phyloP scores from a whole-genome alignment of 2,797 vertebrate species.

The Passerculus sandwichensis region DNA sequence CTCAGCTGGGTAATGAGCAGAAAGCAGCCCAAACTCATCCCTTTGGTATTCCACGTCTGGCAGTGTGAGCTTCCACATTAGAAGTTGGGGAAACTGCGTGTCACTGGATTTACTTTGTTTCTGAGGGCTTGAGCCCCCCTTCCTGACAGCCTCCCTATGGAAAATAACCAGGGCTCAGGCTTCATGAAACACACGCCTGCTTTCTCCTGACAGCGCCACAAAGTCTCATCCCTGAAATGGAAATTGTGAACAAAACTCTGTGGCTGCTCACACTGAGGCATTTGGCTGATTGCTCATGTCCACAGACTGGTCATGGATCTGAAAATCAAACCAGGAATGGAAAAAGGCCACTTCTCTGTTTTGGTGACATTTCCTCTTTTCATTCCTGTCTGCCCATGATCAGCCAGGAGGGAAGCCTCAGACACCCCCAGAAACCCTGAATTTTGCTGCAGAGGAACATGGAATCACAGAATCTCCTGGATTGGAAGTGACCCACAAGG shows the following conservation, averaged over 20 bases:
- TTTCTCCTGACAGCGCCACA: background rate
- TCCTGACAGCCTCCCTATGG: background rate
- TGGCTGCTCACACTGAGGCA: background rate
- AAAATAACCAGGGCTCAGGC: background rate
- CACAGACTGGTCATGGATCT: fast-evolving
- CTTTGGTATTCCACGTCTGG: background rate
- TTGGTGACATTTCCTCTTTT: background rate
- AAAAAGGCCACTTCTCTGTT: background rate
- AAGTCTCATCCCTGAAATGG: fast-evolving
- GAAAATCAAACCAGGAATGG: background rate
- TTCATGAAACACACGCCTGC: fast-evolving
- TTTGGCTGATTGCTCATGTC: fast-evolving
- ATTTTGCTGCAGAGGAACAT: background rate
- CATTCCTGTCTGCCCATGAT: fast-evolving
- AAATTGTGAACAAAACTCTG: background rate
- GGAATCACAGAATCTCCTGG: background rate
- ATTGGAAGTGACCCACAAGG: too few species aligned
- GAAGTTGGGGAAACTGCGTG: background rate
- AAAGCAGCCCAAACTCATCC: slow-evolving; percentile 10
- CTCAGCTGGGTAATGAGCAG: background rate
- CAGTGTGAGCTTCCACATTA: background rate
- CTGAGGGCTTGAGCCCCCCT: background rate
- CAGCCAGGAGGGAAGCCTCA: background rate
- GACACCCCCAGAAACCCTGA: fast-evolving
- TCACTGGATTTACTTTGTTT: background rate